Evolutionary conservation across 2,797 vertebrate genomes (phyloP).

Genomic region (Acanthopagrus latus): DNA sequence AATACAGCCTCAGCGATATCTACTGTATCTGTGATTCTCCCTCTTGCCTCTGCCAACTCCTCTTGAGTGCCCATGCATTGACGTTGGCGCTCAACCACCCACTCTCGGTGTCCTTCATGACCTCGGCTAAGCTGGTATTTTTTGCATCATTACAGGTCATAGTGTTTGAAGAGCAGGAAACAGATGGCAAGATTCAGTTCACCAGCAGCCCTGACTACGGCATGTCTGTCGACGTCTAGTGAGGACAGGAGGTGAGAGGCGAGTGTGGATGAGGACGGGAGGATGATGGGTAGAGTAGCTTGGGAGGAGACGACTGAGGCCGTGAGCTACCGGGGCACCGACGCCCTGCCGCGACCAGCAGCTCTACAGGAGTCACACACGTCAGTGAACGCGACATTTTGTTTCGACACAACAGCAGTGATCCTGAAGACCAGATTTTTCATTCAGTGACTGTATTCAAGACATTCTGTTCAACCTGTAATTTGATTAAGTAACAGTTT

Average conservation of each 20-base stretch:
- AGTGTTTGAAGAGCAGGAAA: conserved; percentile 89
- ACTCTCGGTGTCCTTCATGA: conserved; percentile 30
- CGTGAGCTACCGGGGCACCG: not conserved
- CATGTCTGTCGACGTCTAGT: conserved; percentile 86
- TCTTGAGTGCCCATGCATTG: conserved; percentile 10
- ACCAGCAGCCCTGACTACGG: conserved; percentile 84
- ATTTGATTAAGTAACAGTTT: not conserved
- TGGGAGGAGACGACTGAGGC: not conserved
- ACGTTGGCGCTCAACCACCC: conserved; percentile 16
- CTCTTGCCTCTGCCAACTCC: conserved; percentile 4
- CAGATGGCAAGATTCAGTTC: conserved; percentile 87
- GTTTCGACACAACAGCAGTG: not conserved
- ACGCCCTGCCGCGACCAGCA: not conserved
- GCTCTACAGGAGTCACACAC: conserved; percentile 16
- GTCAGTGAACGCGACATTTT: conserved; percentile 33
- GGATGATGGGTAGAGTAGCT: conserved; percentile 7
- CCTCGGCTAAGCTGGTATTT: conserved; percentile 30
- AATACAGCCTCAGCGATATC: too few species aligned
- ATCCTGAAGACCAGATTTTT: conserved; percentile 22
- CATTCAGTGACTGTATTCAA: not conserved
- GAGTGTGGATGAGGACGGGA: not conserved
- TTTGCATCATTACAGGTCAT: conserved; percentile 80
- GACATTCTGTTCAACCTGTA: conserved; percentile 9
- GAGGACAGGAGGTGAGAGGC: conserved; percentile 39
- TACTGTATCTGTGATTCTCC: not conserved